Conservation (phyloP, 2,888 invertebrate species). For the Acanthosoma haemorrhoidale region DNA sequence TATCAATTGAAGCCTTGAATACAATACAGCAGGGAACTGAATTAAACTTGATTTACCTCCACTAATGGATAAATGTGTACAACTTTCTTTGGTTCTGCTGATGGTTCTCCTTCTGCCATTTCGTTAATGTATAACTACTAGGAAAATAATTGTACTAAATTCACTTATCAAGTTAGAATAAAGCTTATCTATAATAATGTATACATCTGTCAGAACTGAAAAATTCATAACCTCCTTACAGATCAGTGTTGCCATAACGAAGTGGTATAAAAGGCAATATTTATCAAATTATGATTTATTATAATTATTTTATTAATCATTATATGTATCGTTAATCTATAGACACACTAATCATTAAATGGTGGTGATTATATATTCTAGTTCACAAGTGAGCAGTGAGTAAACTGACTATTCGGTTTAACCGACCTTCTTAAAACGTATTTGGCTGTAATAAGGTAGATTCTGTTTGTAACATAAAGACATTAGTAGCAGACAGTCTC, state of each 20-base stretch:
- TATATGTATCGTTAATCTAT: too few relatives aligned
- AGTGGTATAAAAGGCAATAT: too few relatives aligned
- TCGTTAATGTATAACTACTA: not conserved
- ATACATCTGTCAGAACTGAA: constrained; percentile 20
- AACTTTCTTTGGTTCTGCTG: constrained; percentile 58
- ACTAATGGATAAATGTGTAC: constrained; percentile 77
- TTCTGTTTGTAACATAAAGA: too few relatives aligned
- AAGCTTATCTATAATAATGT: not conserved
- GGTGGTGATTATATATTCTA: too few relatives aligned
- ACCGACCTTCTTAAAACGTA: too few relatives aligned
- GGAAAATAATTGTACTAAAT: not conserved
- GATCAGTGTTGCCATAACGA: not conserved
- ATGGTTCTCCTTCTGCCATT: constrained; percentile 42
- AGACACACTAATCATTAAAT: too few relatives aligned
- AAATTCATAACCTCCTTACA: constrained; percentile 15
- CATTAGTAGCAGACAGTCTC: too few relatives aligned
- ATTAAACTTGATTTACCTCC: constrained; percentile 55
- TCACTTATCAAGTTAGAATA: not conserved
- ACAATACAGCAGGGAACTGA: not conserved
- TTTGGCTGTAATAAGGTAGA: too few relatives aligned
- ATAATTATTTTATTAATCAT: not conserved
- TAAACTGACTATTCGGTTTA: too few relatives aligned
- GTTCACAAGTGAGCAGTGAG: too few relatives aligned
- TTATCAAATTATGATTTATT: too few relatives aligned
- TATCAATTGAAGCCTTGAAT: constrained; percentile 26